Evolutionary conservation across 2,888 invertebrate species (phyloP).

Genomic region (Melinaea menophilus): DNA sequence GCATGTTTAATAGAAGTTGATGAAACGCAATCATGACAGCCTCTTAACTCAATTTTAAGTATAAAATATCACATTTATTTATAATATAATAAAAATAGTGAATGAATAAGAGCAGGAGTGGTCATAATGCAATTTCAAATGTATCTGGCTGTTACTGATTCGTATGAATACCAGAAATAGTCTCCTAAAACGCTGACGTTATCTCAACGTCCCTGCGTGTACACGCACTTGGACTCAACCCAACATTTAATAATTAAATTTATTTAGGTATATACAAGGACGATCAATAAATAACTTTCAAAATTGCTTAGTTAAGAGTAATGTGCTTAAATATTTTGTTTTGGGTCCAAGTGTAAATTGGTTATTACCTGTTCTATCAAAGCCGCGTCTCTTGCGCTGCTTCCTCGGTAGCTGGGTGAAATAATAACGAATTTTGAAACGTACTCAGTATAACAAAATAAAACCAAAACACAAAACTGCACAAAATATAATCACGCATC

Average conservation of each 20-base stretch:
- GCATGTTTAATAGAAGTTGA: conserved; percentile 18
- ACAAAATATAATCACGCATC: conserved; percentile 57
- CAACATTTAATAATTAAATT: conserved; percentile 48
- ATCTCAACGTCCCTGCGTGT: conserved; percentile 57
- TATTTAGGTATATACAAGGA: conserved; percentile 28
- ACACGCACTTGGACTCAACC: conserved; percentile 72
- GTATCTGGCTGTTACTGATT: conserved; percentile 29
- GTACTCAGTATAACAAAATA: conserved; percentile 70
- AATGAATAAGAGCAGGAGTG: conserved; percentile 16
- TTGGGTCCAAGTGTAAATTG: conserved; percentile 66
- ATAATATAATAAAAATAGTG: not conserved
- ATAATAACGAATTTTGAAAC: conserved; percentile 77
- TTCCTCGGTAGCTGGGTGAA: conserved; percentile 79
- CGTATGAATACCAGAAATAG: conserved; percentile 42
- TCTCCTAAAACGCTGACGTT: conserved; percentile 49
- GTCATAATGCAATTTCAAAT: conserved; percentile 42
- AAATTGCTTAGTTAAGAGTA: not conserved
- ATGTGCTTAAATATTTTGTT: conserved; percentile 37
- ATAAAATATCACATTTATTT: not conserved
- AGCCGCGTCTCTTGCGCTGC: conserved; percentile 78
- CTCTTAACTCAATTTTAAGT: not conserved
- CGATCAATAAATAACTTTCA: conserved; percentile 12
- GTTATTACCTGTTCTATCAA: conserved; percentile 78
- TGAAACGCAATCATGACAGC: conserved; percentile 14
- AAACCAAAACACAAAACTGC: conserved; percentile 75